Evolutionary conservation across 2,797 vertebrate species (phyloP).

Genomic region (Micrastur ruficollis): DNA sequence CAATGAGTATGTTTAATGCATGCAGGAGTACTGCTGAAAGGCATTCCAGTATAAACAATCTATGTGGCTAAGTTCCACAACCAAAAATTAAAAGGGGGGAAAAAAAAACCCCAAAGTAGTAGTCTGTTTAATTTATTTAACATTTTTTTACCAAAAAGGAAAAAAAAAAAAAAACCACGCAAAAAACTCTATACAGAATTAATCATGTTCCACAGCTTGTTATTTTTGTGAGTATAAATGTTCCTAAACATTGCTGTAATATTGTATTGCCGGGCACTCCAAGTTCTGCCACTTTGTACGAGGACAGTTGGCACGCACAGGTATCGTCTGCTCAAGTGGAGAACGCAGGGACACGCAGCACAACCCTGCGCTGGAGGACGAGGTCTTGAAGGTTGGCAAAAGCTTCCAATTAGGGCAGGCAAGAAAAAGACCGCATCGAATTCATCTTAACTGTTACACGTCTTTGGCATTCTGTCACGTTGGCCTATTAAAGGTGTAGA

Average conservation of each 20-base stretch:
- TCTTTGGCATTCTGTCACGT: not conserved
- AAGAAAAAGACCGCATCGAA: not conserved
- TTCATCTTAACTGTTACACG: not conserved
- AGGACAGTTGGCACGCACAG: not conserved
- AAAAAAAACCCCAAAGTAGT: not conserved
- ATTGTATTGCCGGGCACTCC: not conserved
- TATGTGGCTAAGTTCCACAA: not conserved
- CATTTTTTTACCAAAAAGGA: not conserved
- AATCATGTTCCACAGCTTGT: not conserved
- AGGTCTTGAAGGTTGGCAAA: not conserved
- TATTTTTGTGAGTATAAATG: not conserved
- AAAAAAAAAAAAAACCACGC: not conserved
- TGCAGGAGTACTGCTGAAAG: not conserved
- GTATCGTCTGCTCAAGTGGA: not conserved
- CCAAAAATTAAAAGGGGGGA: not conserved
- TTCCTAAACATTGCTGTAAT: not conserved
- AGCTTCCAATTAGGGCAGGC: not conserved
- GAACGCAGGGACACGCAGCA: not conserved
- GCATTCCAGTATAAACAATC: not conserved
- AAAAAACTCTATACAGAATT: not conserved
- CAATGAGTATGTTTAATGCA: not conserved
- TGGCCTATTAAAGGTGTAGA: not conserved
- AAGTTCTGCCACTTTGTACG: not conserved
- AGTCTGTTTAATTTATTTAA: constrained; percentile 35
- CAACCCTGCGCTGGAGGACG: not conserved